Evolutionary conservation across 1,140 invertebrate species (phyloP), one percentile per base, ranked within the genome.

Genomic region (Cydia fagiglandana): DNA sequence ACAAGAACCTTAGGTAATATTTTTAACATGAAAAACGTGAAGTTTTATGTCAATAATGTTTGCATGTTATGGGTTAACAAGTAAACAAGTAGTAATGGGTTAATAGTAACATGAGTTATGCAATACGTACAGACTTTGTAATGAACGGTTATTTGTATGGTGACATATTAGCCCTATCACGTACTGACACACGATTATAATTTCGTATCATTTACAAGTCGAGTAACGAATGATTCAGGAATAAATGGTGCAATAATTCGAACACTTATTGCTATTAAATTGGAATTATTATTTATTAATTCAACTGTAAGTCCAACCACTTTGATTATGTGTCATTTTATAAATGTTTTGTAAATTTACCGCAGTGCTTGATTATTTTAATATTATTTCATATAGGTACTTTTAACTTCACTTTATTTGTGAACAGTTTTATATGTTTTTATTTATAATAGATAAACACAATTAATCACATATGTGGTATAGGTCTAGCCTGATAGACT

Each of bases 1-100:
- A 12, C 64, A 41, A n/a, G 6, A 68, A 78, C 76, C 75, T 78
- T 78, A 75, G 66, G 61, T 45, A 80, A 68, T 68, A 13, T 68
- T 38, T 34, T 38, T 15, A 38, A 68, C 64, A 38, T 34, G 28
- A 34, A 38, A 41, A 41, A n/a, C 13, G 64, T 34, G 15, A 68
- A 68, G 20, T 38, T 68, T 68, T n/a, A 10, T 38, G 9, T 64
- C 10, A 64, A 30, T 34, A 68, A 68, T 30, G 3, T 64, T 64
- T 28, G 30, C 15, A 68, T n/a, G 64, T 68, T 68, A 68, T n/a
- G 30, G 28, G 15, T 30, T 68, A 38, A 34, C 4, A n/a, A 30
- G 64, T 38, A 38, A 1, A 68, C n/a, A 68, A 68, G 30, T 15
- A 24, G 24, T 24, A 1, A 24, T 24, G 24, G 24, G 24, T 24